Conservation (phyloP, 2,797 vertebrate genomes). For the Melanotaenia boesemani region DNA sequence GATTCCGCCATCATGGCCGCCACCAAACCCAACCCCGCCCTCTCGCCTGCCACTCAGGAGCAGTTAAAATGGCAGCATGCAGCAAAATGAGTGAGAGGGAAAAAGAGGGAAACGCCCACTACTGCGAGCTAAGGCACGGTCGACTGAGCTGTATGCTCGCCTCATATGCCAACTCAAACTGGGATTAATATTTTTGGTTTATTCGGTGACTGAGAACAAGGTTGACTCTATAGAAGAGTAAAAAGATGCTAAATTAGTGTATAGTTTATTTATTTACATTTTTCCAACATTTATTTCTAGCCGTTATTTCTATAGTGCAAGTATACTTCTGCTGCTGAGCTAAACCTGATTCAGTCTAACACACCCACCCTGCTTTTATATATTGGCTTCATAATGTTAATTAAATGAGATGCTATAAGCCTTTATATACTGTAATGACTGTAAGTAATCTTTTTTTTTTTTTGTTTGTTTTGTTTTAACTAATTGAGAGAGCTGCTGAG, state of each 20-base stretch:
- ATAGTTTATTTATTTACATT: neutral
- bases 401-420: neutral
- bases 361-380: neutral
- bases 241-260: neutral
- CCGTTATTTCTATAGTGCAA: neutral
- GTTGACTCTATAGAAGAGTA: constrained; percentile 30
- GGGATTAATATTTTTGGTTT: constrained; percentile 61
- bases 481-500: neutral
- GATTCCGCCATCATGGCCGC: constrained; percentile 71
- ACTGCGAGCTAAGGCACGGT: constrained; percentile 55
- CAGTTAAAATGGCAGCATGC: constrained; percentile 76
- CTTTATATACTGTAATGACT: neutral
- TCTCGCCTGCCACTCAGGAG: constrained; percentile 73
- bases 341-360: neutral
- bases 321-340: neutral
- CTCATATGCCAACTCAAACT: constrained; percentile 53
- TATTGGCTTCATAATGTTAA: neutral
- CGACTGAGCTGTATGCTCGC: constrained; percentile 58
- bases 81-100: constrained; percentile 73
- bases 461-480: neutral
- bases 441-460: neutral
- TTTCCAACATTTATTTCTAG: neutral
- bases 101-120: constrained; percentile 69
- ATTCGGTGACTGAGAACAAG: constrained; percentile 28
- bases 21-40: constrained; percentile 67